Conservation (phyloP, 35 echinoderm and acorn worm genomes). For the Anneissia japonica region DNA sequence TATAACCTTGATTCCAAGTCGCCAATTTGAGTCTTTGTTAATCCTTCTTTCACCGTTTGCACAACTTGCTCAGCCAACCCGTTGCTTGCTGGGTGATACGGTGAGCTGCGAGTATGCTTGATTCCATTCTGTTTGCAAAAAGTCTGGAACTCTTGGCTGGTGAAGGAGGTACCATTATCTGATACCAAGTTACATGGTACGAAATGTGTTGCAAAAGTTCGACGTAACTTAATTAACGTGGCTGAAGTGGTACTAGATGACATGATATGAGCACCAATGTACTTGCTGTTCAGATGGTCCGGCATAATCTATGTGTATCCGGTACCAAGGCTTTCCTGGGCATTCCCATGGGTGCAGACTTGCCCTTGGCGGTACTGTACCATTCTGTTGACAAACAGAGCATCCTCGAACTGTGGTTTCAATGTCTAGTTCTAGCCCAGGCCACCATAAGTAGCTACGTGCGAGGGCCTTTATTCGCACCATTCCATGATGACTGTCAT, state of each 20-base stretch:
- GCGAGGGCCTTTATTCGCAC: slow-evolving; percentile 55
- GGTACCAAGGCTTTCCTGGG: slow-evolving; percentile 1
- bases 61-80: slow-evolving; percentile 2
- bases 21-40: slow-evolving; percentile 7
- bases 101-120: slow-evolving; percentile 3
- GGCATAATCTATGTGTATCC: slow-evolving; percentile 18
- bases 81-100: slow-evolving; percentile 32
- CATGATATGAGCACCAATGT: slow-evolving; percentile 1
- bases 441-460: slow-evolving; percentile 64
- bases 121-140: slow-evolving; percentile 24
- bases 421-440: slow-evolving; percentile 29
- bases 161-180: slow-evolving; percentile 31
- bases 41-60: slow-evolving; percentile 8
- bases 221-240: not conserved
- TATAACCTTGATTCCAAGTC: slow-evolving; percentile 9
- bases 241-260: not conserved
- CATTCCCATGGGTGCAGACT: slow-evolving; percentile 9
- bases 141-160: slow-evolving; percentile 14
- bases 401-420: slow-evolving; percentile 19
- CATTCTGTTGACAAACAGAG: not conserved
- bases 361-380: not conserved
- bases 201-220: slow-evolving; percentile 19
- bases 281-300: slow-evolving; percentile 4
- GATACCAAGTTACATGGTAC: slow-evolving; percentile 13
- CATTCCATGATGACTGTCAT: slow-evolving; percentile 57